phyloP scores from a whole-genome alignment of 2,797 vertebrate species.

The Coregonus sp. region DNA sequence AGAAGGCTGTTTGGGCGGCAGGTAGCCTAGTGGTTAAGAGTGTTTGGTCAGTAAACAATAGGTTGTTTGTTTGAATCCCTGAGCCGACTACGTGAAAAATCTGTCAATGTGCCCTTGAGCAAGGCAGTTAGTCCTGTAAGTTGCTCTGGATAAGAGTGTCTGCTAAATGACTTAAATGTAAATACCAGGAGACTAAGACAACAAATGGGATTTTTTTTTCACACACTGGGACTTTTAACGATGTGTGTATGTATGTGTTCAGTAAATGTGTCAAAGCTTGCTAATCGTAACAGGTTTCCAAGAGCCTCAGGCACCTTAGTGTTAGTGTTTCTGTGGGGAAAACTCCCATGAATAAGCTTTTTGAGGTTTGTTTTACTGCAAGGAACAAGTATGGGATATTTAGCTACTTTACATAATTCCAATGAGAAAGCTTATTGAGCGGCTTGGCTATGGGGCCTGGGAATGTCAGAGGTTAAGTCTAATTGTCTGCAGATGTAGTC shows the following conservation, averaged over 20 bases:
- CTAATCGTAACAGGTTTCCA: neutral
- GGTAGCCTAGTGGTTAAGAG: too few species aligned
- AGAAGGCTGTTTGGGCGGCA: too few species aligned
- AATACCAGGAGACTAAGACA: too few species aligned
- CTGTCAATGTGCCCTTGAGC: too few species aligned
- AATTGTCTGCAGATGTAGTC: conserved; percentile 15
- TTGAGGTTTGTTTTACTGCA: conserved; percentile 3
- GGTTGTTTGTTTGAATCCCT: too few species aligned
- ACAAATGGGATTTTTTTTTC: neutral
- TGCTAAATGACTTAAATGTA: too few species aligned
- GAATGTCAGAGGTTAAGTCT: conserved; percentile 22
- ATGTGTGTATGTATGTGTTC: neutral
- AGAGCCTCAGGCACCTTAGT: neutral
- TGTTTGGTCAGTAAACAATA: too few species aligned
- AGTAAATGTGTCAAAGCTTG: neutral
- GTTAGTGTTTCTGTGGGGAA: neutral
- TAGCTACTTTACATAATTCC: conserved; percentile 10
- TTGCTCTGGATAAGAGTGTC: too few species aligned
- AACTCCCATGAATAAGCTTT: neutral
- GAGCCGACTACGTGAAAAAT: too few species aligned
- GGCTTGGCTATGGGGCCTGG: conserved; percentile 1
- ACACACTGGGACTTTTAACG: neutral
- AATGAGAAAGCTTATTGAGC: conserved; percentile 17
- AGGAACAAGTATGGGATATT: neutral
- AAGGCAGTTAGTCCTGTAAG: too few species aligned